phyloP scores from a whole-genome alignment of 2,113 vertebrate species.

The Sigmodon hispidus region DNA sequence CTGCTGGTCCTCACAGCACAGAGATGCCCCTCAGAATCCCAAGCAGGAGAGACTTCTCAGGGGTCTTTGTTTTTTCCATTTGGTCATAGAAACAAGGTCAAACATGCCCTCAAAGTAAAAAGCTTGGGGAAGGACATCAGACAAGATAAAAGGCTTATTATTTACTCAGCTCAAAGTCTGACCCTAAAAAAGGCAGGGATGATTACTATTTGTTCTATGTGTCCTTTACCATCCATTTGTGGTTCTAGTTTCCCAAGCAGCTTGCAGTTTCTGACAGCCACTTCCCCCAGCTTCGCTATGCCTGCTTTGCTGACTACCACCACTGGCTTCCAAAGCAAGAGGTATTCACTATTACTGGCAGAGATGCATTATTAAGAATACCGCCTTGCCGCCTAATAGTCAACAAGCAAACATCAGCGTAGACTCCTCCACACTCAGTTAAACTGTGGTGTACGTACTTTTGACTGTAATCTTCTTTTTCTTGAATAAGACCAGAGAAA shows the following conservation, averaged over 20 bases:
- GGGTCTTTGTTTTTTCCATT: neutral
- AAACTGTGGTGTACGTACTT: constrained; percentile 7
- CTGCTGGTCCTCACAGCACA: neutral
- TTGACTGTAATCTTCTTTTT: constrained; percentile 11
- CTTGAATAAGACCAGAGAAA: constrained; percentile 30
- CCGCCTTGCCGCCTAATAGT: neutral
- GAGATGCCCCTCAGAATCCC: neutral
- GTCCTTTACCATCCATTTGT: constrained; percentile 40
- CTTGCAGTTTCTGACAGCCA: constrained; percentile 31
- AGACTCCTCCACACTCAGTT: constrained; percentile 36
- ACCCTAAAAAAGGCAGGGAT: constrained; percentile 50
- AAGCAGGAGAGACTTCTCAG: neutral
- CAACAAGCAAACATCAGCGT: neutral
- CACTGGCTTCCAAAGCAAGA: constrained; percentile 12
- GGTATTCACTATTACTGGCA: neutral
- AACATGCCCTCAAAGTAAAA: constrained; percentile 24
- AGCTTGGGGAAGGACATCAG: constrained; percentile 54
- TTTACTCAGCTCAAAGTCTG: constrained; percentile 52
- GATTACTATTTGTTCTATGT: constrained; percentile 60
- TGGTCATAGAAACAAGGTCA: neutral
- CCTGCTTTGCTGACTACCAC: neutral
- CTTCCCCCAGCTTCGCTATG: constrained; percentile 16
- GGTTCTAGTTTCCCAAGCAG: constrained; percentile 52
- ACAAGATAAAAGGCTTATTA: constrained; percentile 69
- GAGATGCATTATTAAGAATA: constrained; percentile 38